Evolutionary conservation across 2,113 vertebrate genomes (phyloP).

Genomic region (Halcyon senegalensis): DNA sequence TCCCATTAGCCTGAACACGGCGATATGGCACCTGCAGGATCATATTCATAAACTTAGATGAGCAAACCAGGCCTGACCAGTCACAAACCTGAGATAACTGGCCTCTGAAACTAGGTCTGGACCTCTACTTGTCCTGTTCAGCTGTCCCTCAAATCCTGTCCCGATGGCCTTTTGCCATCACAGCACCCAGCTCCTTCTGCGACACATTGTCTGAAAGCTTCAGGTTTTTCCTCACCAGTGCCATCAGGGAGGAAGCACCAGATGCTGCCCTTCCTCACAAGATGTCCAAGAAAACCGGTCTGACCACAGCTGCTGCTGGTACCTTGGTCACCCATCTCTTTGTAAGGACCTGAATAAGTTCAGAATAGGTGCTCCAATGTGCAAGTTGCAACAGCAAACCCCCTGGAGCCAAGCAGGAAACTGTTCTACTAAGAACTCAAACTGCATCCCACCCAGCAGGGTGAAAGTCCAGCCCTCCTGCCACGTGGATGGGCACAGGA

Average conservation of each 20-base stretch:
- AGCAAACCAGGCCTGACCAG: not conserved
- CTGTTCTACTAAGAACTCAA: not conserved
- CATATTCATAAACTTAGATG: too few species aligned
- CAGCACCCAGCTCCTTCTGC: not conserved
- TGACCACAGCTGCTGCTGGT: not conserved
- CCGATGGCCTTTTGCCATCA: not conserved
- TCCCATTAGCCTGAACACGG: not conserved
- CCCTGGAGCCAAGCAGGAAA: not conserved
- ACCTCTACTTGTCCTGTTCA: not conserved
- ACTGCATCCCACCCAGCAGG: not conserved
- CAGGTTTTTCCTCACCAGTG: not conserved
- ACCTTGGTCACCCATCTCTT: not conserved
- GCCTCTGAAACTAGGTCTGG: not conserved
- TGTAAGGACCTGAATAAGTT: not conserved
- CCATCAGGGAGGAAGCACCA: not conserved
- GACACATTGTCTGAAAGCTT: not conserved
- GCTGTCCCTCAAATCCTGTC: not conserved
- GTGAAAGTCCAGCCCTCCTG: not conserved
- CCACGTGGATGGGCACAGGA: not conserved
- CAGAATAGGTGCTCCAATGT: not conserved
- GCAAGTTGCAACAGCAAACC: not conserved
- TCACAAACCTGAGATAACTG: not conserved
- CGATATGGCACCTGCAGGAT: too few species aligned
- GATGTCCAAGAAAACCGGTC: not conserved
- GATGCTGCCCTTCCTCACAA: not conserved